Evolutionary conservation across 1,140 invertebrate genomes (phyloP).

Genomic region (Bombus huntii): DNA sequence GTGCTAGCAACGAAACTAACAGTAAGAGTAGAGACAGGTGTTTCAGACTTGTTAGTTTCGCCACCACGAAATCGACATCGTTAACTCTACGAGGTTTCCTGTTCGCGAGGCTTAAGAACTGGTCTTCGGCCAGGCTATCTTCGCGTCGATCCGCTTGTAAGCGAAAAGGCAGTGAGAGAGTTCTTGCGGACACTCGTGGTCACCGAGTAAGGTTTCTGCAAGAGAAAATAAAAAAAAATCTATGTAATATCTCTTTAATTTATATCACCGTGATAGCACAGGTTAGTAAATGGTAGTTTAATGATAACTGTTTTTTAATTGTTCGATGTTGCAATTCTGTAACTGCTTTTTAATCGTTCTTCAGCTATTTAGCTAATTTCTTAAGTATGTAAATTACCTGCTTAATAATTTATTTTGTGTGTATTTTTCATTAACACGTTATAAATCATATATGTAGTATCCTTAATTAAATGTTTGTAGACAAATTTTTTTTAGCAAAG

Average conservation of each 20-base stretch:
- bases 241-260: neutral
- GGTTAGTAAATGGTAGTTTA: neutral
- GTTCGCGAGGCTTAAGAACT: slow-evolving; percentile 70
- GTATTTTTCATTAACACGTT: neutral
- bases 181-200: slow-evolving; percentile 95
- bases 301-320: neutral
- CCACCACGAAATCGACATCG: neutral
- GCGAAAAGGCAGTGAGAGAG: slow-evolving; percentile 94
- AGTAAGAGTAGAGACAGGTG: neutral
- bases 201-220: slow-evolving; percentile 94
- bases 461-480: neutral
- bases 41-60: neutral
- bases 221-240: slow-evolving; percentile 58
- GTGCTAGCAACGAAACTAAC: slow-evolving; percentile 11
- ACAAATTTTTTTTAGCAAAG: neutral
- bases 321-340: neutral
- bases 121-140: slow-evolving; percentile 96
- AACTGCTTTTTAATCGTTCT: neutral
- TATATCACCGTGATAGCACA: neutral
- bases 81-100: neutral
- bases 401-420: no score
- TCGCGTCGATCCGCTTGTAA: slow-evolving; percentile 97
- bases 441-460: no score
- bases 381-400: neutral
- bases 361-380: neutral